phyloP scores from a whole-genome alignment of 1,140 invertebrate species.

The Diachasma alloeum region DNA sequence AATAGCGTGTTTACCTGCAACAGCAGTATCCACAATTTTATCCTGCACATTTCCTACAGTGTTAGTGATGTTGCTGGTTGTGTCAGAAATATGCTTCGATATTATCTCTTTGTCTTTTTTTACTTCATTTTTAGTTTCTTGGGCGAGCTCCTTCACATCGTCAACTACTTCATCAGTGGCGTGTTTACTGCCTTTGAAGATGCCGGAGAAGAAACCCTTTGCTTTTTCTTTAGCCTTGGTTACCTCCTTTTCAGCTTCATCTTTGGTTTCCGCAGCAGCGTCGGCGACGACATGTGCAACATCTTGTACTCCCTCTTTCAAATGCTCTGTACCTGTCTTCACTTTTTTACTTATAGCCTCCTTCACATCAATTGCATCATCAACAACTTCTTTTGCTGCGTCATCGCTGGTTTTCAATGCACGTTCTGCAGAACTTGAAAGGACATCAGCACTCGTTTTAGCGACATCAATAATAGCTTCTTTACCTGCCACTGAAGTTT shows the following conservation, averaged over 20 bases:
- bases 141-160: conserved; percentile 47
- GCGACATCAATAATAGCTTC: background rate
- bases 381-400: background rate
- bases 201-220: conserved; percentile 29
- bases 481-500: background rate
- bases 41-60: too few relatives aligned
- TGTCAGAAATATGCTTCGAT: background rate
- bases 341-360: conserved; percentile 21
- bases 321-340: conserved; percentile 27
- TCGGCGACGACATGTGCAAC: background rate
- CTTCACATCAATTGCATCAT: background rate
- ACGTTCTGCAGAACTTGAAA: background rate
- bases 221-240: conserved; percentile 31
- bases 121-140: conserved; percentile 21
- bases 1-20: conserved; percentile 17
- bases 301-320: conserved; percentile 35
- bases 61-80: too few relatives aligned
- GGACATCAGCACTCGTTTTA: background rate
- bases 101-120: background rate
- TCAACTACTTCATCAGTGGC: conserved; percentile 43
- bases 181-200: conserved; percentile 45
- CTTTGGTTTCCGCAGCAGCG: conserved; percentile 26
- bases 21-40: background rate
- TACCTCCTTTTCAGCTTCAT: conserved; percentile 40
- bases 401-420: background rate